Percentiles rank a stretch among this genome's conserved stretches.
These are phyloP conservation scores for Alosa sapidissima DNA, from an alignment of 2,797 vertebrate species.

Conservation along the genomic window DNA sequence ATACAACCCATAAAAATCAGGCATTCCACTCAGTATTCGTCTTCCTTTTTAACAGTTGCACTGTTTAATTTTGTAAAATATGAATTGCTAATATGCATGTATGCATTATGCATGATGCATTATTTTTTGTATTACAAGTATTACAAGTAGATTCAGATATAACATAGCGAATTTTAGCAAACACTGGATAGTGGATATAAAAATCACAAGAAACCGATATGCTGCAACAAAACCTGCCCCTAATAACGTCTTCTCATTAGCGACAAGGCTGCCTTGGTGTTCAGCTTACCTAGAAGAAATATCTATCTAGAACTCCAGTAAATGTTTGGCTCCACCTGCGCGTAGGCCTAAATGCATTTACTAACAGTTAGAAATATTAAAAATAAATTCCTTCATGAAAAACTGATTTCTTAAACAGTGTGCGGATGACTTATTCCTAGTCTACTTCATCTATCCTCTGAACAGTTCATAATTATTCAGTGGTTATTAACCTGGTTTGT, in stretches of 20 bases:
- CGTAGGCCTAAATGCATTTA: conserved; percentile 9
- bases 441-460: not conserved
- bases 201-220: not conserved
- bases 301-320: not conserved
- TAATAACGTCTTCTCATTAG: not conserved
- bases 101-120: not conserved
- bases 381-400: not conserved
- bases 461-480: not conserved
- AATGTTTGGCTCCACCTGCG: not conserved
- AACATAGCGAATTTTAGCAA: too few species aligned
- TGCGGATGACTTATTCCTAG: not conserved
- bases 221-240: not conserved
- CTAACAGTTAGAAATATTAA: not conserved
- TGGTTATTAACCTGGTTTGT: not conserved
- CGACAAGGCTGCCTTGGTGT: not conserved
- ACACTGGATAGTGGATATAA: not conserved
- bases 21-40: not conserved
- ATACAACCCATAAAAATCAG: not conserved
- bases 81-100: not conserved
- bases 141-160: not conserved
- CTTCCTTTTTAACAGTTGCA: not conserved
- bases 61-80: not conserved
- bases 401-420: not conserved
- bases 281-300: not conserved
- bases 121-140: not conserved